Evolutionary conservation across 2,888 invertebrate genomes (phyloP).

Genomic region (Dione juno): DNA sequence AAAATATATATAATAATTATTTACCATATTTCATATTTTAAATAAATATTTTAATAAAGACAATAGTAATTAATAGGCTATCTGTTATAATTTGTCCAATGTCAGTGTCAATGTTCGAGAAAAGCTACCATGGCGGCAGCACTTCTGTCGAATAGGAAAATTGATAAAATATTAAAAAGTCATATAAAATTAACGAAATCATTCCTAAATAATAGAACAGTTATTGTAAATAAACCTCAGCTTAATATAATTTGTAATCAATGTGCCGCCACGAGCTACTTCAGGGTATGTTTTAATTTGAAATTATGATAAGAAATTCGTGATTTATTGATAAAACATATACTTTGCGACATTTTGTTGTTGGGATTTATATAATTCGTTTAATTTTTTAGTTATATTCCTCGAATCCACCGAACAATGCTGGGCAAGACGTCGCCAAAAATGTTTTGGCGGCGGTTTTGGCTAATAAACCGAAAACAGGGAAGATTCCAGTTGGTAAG

Average conservation of each 20-base stretch:
- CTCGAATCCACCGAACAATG: conserved; percentile 56
- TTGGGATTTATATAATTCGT: neutral
- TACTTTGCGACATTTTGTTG: neutral
- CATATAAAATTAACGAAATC: conserved; percentile 64
- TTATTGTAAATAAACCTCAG: conserved; percentile 66
- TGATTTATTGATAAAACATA: conserved; percentile 1
- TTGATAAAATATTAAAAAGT: conserved; percentile 69
- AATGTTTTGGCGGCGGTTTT: conserved; percentile 79
- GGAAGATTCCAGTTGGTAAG: conserved; percentile 81
- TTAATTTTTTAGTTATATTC: conserved; percentile 66
- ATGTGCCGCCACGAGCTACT: conserved; percentile 66
- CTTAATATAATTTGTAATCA: conserved; percentile 63
- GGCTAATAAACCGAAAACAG: conserved; percentile 78
- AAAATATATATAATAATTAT: too few species aligned
- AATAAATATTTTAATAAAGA: too few species aligned
- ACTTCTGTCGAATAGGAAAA: conserved; percentile 69
- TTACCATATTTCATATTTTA: too few species aligned
- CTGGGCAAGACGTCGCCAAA: conserved; percentile 69
- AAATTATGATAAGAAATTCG: conserved; percentile 13
- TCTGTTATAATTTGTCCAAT: conserved; percentile 9
- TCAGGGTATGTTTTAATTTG: conserved; percentile 60
- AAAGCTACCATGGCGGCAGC: conserved; percentile 71
- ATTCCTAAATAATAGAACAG: conserved; percentile 53
- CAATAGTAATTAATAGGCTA: too few species aligned
- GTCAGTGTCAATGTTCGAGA: conserved; percentile 35